A percentile compares a stretch with the other conserved stretches of the same genome.
Evolutionary conservation across 2,888 invertebrate genomes (phyloP).

Genomic region (Drosophila fungiperda): DNA sequence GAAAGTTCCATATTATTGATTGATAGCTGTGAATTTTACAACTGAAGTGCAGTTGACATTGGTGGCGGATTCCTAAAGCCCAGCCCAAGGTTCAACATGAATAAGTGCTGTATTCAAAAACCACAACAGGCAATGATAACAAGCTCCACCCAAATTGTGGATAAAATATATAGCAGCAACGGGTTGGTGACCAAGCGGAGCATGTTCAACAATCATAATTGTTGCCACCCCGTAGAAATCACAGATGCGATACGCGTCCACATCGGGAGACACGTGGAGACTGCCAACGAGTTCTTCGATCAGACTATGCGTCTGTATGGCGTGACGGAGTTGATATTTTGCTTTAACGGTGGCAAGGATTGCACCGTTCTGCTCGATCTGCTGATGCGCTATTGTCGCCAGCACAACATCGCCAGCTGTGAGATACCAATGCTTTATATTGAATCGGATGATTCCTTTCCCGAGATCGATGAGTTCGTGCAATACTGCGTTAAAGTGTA

Average conservation of each 20-base stretch:
- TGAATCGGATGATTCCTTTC: constrained; percentile 91
- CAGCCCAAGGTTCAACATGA: constrained; percentile 35
- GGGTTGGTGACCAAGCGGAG: neutral
- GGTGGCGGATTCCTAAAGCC: neutral
- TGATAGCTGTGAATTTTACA: neutral
- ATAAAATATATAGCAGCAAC: constrained; percentile 17
- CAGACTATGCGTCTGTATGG: constrained; percentile 88
- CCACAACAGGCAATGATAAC: constrained; percentile 35
- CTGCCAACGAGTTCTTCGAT: constrained; percentile 86
- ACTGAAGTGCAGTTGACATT: constrained; percentile 2
- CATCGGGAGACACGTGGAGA: constrained; percentile 33
- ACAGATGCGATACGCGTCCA: constrained; percentile 29
- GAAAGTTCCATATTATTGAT: constrained; percentile 28
- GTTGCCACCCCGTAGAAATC: constrained; percentile 13
- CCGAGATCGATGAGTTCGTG: constrained; percentile 94
- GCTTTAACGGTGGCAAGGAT: constrained; percentile 99
- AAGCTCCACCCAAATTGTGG: constrained; percentile 30
- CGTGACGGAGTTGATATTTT: constrained; percentile 92
- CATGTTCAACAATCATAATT: constrained; percentile 22
- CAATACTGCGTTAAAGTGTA: constrained; percentile 89
- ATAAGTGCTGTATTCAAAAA: constrained; percentile 45
- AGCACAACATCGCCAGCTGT: constrained; percentile 84
- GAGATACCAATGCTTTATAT: constrained; percentile 91
- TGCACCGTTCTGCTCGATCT: constrained; percentile 96
- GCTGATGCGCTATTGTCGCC: constrained; percentile 81